Base-by-base conservation (phyloP, 92 coral and sea anemone genomes). In the Umimayanthus chanpuru region DNA sequence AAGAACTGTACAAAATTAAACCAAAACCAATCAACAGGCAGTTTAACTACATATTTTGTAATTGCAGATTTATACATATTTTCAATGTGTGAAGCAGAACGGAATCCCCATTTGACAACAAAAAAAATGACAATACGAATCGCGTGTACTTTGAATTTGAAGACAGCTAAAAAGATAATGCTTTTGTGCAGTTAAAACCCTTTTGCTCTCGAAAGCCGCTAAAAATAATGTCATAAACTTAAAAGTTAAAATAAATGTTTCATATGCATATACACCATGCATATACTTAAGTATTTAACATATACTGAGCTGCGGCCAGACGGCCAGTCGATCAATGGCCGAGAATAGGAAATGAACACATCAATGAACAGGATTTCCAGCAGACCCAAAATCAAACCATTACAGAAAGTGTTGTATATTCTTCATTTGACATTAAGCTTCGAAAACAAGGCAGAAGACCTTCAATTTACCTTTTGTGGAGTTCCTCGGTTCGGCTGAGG, bases 401-500 rank as follows among this genome's bases (percentile, higher is more conserved):
- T 39, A 61, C 3, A 61, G 26, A 61, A 61, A 5, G 26, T 61
- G 68, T 61, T 18, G 26, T 61, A 5, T 20, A 20, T 20, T 61
- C 26, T 61, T 23, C 68, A 15, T 4, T 30, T 47, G n/a, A 38
- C 15, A 9, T 9, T 41, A 6, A 36, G 78, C 49, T 39, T 39
- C 29, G 10, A 75, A 39, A 21, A 36, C 25, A 75, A 75, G 26
- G n/a, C 79, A 75, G 28, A 75, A 75, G 79, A n/a, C 47, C 55
- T 44, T 40, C 25, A 20, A n/a, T 72, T 50, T 83, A 83, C 87
- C 87, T 83, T 83, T 44, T 83, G 87, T 3, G 87, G 78, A 83
- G 87, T 83, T 68, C 87, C 87, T 83, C 40, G 78, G 26, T 25
- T 83, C 43, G 61, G n/a, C 78, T 44, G 87, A 83, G 87, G 28